These are phyloP conservation scores for Odontophorus gujanensis DNA, from an alignment of 2,113 vertebrate species.

Conservation along the genomic window DNA sequence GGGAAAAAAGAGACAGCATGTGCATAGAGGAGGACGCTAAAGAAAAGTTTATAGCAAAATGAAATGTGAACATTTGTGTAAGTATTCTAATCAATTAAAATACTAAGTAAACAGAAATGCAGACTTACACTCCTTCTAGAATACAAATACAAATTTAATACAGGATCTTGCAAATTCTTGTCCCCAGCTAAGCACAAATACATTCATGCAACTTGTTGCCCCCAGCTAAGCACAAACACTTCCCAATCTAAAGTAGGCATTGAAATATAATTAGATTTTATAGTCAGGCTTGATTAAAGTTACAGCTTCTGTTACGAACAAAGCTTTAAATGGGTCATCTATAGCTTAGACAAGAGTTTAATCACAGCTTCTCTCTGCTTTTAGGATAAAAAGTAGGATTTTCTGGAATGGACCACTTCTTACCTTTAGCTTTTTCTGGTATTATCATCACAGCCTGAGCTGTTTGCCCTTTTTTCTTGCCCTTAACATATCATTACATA, in stretches of 20 bases:
- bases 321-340: slow-evolving; percentile 54
- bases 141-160: background rate
- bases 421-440: slow-evolving; percentile 3
- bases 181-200: background rate
- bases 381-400: slow-evolving; percentile 6
- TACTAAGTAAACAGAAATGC: background rate
- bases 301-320: background rate
- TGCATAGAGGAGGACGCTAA: background rate
- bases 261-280: slow-evolving; percentile 51
- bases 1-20: background rate
- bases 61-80: background rate
- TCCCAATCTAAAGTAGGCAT: slow-evolving; percentile 2
- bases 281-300: slow-evolving; percentile 24
- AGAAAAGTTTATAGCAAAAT: background rate
- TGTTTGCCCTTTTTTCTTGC: background rate
- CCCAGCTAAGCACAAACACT: background rate
- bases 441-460: background rate
- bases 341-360: slow-evolving; percentile 37
- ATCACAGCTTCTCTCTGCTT: slow-evolving; percentile 15
- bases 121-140: background rate
- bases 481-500: background rate
- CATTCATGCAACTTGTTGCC: background rate
- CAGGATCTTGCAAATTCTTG: background rate
- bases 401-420: background rate
- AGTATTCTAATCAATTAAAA: background rate